A percentile compares a stretch with the other conserved stretches of the same genome.
Evolutionary conservation across 2,888 invertebrate species (phyloP).

Genomic region (Sminthurides aquaticus): DNA sequence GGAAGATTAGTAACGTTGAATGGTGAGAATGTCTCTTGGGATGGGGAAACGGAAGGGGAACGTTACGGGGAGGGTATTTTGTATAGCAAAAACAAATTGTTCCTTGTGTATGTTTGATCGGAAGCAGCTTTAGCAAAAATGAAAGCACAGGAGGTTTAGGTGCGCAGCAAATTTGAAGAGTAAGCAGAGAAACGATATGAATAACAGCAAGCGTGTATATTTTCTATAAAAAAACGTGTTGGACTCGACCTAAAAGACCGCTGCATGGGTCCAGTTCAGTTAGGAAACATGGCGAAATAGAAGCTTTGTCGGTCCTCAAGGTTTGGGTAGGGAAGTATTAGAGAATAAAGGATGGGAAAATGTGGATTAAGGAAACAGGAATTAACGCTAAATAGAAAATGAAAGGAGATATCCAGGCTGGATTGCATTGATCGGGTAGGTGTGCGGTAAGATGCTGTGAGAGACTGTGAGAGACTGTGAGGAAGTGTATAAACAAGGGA

Average conservation of each 20-base stretch:
- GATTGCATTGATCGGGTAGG: too few species aligned
- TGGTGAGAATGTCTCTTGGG: neutral
- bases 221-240: neutral
- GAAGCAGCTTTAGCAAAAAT: neutral
- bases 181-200: too few species aligned
- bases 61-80: neutral
- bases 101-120: neutral
- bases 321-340: too few species aligned
- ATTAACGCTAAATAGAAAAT: too few species aligned
- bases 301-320: neutral
- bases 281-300: too few species aligned
- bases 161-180: too few species aligned
- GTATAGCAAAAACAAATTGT: neutral
- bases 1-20: neutral
- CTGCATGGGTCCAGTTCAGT: neutral
- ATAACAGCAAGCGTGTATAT: too few species aligned
- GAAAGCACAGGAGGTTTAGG: too few species aligned
- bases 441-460: too few species aligned
- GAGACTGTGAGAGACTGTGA: neutral
- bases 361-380: too few species aligned
- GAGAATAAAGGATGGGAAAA: too few species aligned
- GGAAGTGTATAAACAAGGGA: neutral
- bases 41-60: neutral
- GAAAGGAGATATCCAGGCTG: too few species aligned
- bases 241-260: neutral